Base-by-base conservation (phyloP, 2,888 invertebrate species). In the Gari tellinella region DNA sequence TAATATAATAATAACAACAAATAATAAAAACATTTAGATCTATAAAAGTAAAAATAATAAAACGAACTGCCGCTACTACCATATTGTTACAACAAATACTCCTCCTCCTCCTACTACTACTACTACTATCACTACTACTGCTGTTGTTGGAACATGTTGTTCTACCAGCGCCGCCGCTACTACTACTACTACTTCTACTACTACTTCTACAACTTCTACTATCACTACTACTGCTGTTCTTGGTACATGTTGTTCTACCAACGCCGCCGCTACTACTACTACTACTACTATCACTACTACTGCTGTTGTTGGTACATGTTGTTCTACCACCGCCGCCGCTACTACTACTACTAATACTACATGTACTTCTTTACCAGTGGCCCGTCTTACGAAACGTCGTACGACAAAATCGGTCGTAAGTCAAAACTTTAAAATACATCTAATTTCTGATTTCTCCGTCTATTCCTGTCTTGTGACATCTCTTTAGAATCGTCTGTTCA, bases 221-320 rank as follows among this genome's bases (percentile, higher is more conserved):
- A 41, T 53, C 53, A 26, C 63, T 63, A 53, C 63, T 53, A 43
- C 63, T 53, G 43, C 63, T 53, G 45, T 55, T 53, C 53, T 55
- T 63, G 45, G 45, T 53, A 45, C 53, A 2, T 45, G 45, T 63
- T 43, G 53, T 63, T 43, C 63, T 63, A 40, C 41, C 51, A 40
- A 38, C 38, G 21, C 61, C 38, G 21, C 61, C 38, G 38, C 61
- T 61, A 49, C 61, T 51, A 38, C 61, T 61, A 49, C 51, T 51
- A 10, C 49, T 51, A 38, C 61, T 61, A 49, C 61, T 61, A 61
- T 23, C 38, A 49, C 61, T 61, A 61, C 49, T 49, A 51, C 51
- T 61, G 40, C 49, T 51, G 38, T 21, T 49, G 38, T 51, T 51
- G 38, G 37, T 49, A 49, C 61, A 40, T 38, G 49, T 48, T 17